Evolutionary conservation across 2,113 vertebrate genomes (phyloP).

Genomic region (Microcebus jonahi): DNA sequence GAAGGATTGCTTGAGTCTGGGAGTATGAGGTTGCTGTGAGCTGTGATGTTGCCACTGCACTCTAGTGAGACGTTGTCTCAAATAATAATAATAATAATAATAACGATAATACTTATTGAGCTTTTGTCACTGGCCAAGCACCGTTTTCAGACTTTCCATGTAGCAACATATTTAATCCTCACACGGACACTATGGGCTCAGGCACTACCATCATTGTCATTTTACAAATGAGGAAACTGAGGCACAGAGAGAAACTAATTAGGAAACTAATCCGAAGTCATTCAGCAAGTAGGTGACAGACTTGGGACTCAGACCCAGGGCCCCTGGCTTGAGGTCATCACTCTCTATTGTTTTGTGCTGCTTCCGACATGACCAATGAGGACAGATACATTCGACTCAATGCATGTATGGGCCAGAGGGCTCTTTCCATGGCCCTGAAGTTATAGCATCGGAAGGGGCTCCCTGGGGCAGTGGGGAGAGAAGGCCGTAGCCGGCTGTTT

Average conservation of each 20-base stretch:
- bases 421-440: neutral
- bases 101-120: fast-evolving
- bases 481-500: neutral
- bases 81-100: too few species aligned
- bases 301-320: neutral
- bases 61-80: too few species aligned
- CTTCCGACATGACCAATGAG: neutral
- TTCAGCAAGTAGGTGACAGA: neutral
- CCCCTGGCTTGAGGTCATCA: neutral
- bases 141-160: neutral
- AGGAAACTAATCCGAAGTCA: neutral
- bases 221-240: neutral
- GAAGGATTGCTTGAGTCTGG: too few species aligned
- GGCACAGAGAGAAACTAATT: too few species aligned
- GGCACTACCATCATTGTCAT: neutral
- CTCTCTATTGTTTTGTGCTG: neutral
- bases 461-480: too few species aligned
- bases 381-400: neutral
- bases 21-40: too few species aligned
- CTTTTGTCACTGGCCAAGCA: neutral
- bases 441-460: neutral
- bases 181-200: fast-evolving
- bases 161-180: neutral
- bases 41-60: too few species aligned
- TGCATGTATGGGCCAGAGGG: neutral